Percentiles rank a stretch among this genome's conserved stretches.
Evolutionary conservation across 1,140 invertebrate genomes (phyloP).

Genomic region (Nasonia giraulti): DNA sequence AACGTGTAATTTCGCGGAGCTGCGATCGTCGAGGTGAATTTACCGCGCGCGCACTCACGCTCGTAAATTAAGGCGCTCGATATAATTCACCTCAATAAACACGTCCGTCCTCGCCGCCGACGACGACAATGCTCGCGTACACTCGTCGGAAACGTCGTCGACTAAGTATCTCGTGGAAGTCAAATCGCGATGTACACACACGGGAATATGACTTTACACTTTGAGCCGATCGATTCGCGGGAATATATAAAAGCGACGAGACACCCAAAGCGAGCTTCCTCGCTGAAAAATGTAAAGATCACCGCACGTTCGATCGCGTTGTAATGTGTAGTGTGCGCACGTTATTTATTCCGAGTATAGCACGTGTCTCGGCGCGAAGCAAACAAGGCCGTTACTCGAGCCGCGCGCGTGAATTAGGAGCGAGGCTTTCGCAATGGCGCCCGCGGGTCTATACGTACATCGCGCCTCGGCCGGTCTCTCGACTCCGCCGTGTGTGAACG

Average conservation of each 20-base stretch:
- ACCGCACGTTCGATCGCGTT: neutral
- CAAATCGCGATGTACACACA: too few relatives aligned
- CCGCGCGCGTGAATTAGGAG: conserved; percentile 17
- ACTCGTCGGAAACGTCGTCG: neutral
- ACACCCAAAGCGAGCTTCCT: too few relatives aligned
- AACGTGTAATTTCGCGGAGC: conserved; percentile 45
- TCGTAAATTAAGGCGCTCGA: conserved; percentile 46
- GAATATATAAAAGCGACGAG: too few relatives aligned
- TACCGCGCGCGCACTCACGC: conserved; percentile 27
- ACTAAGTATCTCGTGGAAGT: neutral
- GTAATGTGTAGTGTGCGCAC: neutral
- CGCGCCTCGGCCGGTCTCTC: neutral
- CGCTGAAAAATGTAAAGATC: too few relatives aligned
- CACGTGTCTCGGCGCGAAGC: neutral
- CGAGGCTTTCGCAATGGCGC: conserved; percentile 32
- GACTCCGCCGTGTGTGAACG: too few relatives aligned
- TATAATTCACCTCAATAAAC: conserved; percentile 48
- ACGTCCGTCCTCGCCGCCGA: neutral
- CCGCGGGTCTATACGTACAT: neutral
- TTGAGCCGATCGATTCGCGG: too few relatives aligned
- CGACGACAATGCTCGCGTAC: neutral
- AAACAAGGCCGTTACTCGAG: conserved; percentile 5
- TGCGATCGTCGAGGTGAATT: conserved; percentile 27
- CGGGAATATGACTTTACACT: too few relatives aligned
- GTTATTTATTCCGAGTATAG: neutral